Evolutionary conservation across 2,113 vertebrate genomes (phyloP), one percentile per base, ranked within the genome.

Genomic region (Psammodynastes pulverulentus): DNA sequence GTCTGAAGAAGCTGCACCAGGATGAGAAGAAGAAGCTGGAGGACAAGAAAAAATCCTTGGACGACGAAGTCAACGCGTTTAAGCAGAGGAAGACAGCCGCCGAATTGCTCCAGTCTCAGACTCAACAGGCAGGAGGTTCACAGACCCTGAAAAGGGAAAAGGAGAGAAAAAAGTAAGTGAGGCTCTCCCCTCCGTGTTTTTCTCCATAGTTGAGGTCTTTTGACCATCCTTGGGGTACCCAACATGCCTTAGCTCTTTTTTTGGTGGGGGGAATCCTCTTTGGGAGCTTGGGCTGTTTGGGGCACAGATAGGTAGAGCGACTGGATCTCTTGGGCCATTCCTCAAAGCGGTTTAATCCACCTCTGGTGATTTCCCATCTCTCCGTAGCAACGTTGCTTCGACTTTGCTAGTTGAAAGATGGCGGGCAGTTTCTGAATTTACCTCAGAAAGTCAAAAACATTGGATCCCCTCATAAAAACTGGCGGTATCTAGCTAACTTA

Each of bases 121-220:
- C 98, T 87, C 98, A 98, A 96, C 99, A 99, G 97, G 98, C 99
- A 95, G 99, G 99, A 96, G 98, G 99, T 95, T 99, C 99, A 29
- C 98, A 99, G 97, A 99, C 99, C 84, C 98, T 99, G 95, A 99
- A 99, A 97, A 98, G 98, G 94, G 99, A 99, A 94, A 99, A 99
- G 97, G 99, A 99, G 96, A 99, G 98, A 96, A 99, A 99, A 98
- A 99, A 99, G 99, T 99, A 98, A 99, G 99, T 99, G 39, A n/a
- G 13, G 39, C 46, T 53, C 53, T 34, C 52, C 17, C 24, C 1
- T 15, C 29, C 13, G n/a, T 62, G 9, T 2, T 45, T 67, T 72
- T 45, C 49, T 29, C 48, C 24, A 26, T 29, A 26, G 15, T 29
- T 51, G 7, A 51, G 45, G 9, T 49, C 12, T 15, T n/a, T 24